Conservation (phyloP, 1,140 invertebrate species). For the Caenorhabditis briggsae region DNA sequence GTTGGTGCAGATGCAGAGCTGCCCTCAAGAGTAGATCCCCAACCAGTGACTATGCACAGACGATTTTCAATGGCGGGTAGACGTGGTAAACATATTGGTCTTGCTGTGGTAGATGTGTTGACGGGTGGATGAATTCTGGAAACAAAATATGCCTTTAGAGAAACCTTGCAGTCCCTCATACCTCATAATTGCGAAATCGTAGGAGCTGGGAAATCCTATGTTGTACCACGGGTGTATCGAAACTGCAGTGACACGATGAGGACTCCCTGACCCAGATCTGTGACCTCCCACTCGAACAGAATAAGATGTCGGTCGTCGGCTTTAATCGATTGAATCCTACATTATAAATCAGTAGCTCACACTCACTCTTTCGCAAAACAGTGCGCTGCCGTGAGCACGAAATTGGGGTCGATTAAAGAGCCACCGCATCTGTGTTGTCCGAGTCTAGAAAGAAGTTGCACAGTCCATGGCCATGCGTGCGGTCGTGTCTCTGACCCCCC, state of each 20-base stretch:
- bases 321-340: background rate
- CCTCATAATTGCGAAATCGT: slow-evolving; percentile 59
- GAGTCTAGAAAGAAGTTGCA: slow-evolving; percentile 44
- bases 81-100: slow-evolving; percentile 57
- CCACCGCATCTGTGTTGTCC: slow-evolving; percentile 61
- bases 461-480: slow-evolving; percentile 63
- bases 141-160: background rate
- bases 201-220: slow-evolving; percentile 26
- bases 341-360: background rate
- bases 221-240: slow-evolving; percentile 60
- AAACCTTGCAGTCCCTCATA: background rate
- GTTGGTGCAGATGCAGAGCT: background rate
- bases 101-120: background rate
- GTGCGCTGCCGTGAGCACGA: slow-evolving; percentile 61
- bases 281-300: slow-evolving; percentile 54
- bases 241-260: slow-evolving; percentile 54
- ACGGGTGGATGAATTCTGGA: slow-evolving; percentile 58
- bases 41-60: slow-evolving; percentile 58
- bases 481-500: slow-evolving; percentile 54
- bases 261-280: slow-evolving; percentile 22
- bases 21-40: slow-evolving; percentile 48
- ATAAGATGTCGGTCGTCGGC: slow-evolving; percentile 19
- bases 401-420: slow-evolving; percentile 47
- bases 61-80: slow-evolving; percentile 38
- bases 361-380: slow-evolving; percentile 58